phyloP scores from a whole-genome alignment of 2,797 vertebrate species.

The Pantherophis alleghaniensis region DNA sequence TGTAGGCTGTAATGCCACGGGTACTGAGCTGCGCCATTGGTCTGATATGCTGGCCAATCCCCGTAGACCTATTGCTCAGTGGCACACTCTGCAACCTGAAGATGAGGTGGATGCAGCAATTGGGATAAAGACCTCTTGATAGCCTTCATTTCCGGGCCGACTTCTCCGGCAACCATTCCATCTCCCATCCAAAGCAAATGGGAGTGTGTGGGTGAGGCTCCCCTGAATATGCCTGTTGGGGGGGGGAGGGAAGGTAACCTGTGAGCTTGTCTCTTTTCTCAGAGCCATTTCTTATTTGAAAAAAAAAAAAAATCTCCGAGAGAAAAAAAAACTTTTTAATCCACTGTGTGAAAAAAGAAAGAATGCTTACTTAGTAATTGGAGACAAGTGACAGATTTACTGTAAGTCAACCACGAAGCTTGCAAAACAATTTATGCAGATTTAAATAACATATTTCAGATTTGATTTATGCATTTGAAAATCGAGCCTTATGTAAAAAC shows the following conservation, averaged over 20 bases:
- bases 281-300: conserved; percentile 25
- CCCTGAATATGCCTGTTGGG: conserved; percentile 37
- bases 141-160: conserved; percentile 17
- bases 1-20: conserved; percentile 82
- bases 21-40: conserved; percentile 87
- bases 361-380: conserved; percentile 10
- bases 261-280: conserved; percentile 31
- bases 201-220: conserved; percentile 37
- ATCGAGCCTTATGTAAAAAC: not conserved
- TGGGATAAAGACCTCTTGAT: conserved; percentile 78
- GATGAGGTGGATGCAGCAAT: conserved; percentile 80
- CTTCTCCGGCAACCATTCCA: conserved; percentile 6
- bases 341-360: conserved; percentile 29
- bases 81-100: conserved; percentile 86
- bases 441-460: not conserved
- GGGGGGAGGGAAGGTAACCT: not conserved
- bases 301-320: conserved; percentile 4
- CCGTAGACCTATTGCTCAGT: conserved; percentile 87
- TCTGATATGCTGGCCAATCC: conserved; percentile 91
- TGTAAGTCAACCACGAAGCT: conserved; percentile 8
- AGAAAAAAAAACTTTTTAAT: conserved; percentile 27
- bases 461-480: not conserved
- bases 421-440: not conserved
- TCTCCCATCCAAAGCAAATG: conserved; percentile 23
- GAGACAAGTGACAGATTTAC: conserved; percentile 10